These are phyloP conservation scores for Phrynosoma blainvillii DNA, from an alignment of 2,113 vertebrate species.

Conservation along the genomic window DNA sequence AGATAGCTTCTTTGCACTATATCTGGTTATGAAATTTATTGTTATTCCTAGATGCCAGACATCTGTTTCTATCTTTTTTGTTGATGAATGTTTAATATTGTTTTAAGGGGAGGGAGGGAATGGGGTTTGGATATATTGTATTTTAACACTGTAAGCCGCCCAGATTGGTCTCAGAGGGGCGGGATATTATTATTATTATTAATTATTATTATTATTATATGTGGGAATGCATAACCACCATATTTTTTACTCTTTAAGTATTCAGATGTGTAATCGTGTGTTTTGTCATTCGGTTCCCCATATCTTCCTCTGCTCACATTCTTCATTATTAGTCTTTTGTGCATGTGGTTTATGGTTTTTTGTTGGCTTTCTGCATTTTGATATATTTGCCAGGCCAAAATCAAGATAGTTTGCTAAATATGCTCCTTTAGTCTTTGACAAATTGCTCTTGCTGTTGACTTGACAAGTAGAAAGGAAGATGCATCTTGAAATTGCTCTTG, in stretches of 20 bases:
- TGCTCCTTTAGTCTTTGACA: neutral
- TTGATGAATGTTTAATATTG: neutral
- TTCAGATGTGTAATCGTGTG: neutral
- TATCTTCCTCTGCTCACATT: neutral
- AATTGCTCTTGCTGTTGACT: neutral
- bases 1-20: neutral
- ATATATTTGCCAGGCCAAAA: neutral
- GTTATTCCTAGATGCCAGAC: neutral
- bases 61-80: neutral
- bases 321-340: neutral
- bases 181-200: too few species aligned
- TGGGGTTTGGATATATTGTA: too few species aligned
- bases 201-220: too few species aligned
- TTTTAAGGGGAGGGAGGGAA: too few species aligned
- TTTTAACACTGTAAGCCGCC: too few species aligned
- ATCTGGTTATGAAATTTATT: neutral
- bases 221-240: neutral
- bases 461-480: neutral
- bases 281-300: neutral
- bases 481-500: neutral
- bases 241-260: neutral
- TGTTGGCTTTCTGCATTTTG: neutral
- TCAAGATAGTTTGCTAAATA: neutral
- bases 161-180: too few species aligned
- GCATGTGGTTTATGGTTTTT: neutral